A percentile compares a stretch with the other conserved stretches of the same genome.
These are phyloP conservation scores for Thamnaconus septentrionalis DNA, from an alignment of 2,113 vertebrate genomes.

Conservation along the genomic window DNA sequence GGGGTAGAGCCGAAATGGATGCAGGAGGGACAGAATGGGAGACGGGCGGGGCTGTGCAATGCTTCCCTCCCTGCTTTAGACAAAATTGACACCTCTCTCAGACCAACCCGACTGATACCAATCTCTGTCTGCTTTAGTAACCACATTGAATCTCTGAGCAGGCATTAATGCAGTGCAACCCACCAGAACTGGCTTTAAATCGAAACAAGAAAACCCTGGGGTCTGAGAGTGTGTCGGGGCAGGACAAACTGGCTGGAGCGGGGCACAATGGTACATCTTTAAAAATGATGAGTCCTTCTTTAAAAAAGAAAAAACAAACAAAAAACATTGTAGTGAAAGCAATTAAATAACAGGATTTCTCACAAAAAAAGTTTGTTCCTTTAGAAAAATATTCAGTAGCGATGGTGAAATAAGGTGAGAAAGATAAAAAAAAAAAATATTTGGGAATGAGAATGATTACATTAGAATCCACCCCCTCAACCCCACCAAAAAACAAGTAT, in stretches of 20 bases:
- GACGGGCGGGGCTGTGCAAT: conserved; percentile 56
- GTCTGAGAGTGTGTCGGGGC: conserved; percentile 39
- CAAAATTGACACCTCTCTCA: conserved; percentile 47
- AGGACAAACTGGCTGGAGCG: conserved; percentile 34
- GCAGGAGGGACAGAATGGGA: conserved; percentile 44
- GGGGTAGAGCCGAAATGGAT: conserved; percentile 33
- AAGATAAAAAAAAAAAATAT: background rate
- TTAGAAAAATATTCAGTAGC: conserved; percentile 67
- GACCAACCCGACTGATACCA: conserved; percentile 39
- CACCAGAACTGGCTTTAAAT: conserved; percentile 35
- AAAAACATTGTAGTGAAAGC: conserved; percentile 41
- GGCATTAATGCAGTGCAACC: conserved; percentile 72
- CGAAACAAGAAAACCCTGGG: conserved; percentile 8
- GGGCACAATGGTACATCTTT: conserved; percentile 45
- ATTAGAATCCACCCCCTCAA: conserved; percentile 1
- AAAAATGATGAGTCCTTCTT: conserved; percentile 39
- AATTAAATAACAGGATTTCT: conserved; percentile 67
- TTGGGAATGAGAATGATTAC: conserved; percentile 39
- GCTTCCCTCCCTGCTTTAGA: conserved; percentile 49
- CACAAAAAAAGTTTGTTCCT: conserved; percentile 39
- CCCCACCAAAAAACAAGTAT: conserved; percentile 19
- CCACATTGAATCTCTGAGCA: conserved; percentile 67
- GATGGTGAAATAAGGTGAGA: conserved; percentile 32
- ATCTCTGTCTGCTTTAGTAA: conserved; percentile 59
- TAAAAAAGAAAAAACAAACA: conserved; percentile 44